Evolutionary conservation across 2,113 vertebrate species (phyloP), one percentile per base, ranked within the genome.

Genomic region (Cavia porcellus): DNA sequence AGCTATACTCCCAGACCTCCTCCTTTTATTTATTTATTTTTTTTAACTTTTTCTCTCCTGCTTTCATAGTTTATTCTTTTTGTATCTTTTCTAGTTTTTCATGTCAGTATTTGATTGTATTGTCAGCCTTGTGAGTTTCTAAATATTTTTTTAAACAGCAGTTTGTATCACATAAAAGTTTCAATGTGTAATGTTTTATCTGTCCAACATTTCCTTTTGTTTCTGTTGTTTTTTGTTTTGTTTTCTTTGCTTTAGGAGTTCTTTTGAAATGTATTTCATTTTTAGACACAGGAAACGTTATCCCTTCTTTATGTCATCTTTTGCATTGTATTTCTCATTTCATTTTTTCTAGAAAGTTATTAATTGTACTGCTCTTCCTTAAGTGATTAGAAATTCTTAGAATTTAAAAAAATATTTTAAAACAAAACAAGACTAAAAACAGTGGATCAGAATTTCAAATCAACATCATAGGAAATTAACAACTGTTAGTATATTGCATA

Each of bases 251-350:
- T n/a, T 24, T 7, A 24, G 66, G 55, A 92, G 28, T 80, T 68
- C 72, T 52, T 81, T 94, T 68, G 20, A 89, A 52, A 8, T 79
- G 20, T 61, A 19, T 86, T 90, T 87, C 83, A 70, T 83, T 92
- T 94, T 95, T 87, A 92, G 68, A 55, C 35, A 74, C 45, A 57
- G 17, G 11, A 47, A 32, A 64, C 20, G 28, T 75, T 62, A 50
- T 47, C 94, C 11, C 35, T 92, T 57, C 17, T 57, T 57, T 19
- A 5, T 93, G 3, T 91, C 24, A 83, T 88, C 66, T 62, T 80
- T 55, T 74, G 52, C 17, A 20, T 94, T 94, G 30, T 84, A 92
- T 96, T 96, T 94, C 24, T 96, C 12, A 52, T 55, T 42, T 70
- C 77, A 35, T 79, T 89, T 86, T 93, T n/a, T 77, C 20, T 83